Evolutionary conservation across 2,797 vertebrate genomes (phyloP).

Genomic region (Sebastes itinus): DNA sequence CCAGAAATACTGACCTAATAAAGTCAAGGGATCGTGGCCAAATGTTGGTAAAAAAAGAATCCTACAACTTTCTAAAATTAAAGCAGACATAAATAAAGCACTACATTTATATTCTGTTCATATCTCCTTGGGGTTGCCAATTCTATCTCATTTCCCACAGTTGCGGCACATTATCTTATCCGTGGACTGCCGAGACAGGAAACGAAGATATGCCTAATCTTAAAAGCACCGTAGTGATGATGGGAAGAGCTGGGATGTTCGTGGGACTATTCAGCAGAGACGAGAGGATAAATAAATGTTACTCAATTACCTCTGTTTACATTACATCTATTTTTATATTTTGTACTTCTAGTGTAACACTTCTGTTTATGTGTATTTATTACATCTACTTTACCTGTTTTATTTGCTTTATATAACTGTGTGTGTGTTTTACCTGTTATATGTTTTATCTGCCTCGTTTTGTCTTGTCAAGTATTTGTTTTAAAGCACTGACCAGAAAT

Average conservation of each 20-base stretch:
- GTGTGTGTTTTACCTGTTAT: no score
- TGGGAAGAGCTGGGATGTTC: slow-evolving; percentile 20
- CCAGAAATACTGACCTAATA: background rate
- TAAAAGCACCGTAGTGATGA: slow-evolving; percentile 53
- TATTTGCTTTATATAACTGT: no score
- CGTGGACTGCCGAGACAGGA: slow-evolving; percentile 54
- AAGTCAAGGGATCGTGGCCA: slow-evolving; percentile 10
- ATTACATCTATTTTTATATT: no score
- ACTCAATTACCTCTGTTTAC: background rate
- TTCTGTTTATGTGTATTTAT: no score
- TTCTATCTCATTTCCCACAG: slow-evolving; percentile 56
- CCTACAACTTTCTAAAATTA: background rate
- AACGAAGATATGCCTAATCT: slow-evolving; percentile 71
- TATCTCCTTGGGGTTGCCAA: background rate
- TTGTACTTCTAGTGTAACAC: no score
- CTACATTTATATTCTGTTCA: background rate
- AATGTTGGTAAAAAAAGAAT: background rate
- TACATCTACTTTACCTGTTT: no score
- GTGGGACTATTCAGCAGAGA: background rate
- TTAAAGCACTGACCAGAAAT: no score
- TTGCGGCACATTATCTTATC: slow-evolving; percentile 61
- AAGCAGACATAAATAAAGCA: slow-evolving; percentile 8
- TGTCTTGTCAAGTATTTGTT: no score
- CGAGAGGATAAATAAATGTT: background rate
- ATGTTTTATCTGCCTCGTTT: no score